Evolutionary conservation across 2,888 invertebrate genomes (phyloP), one percentile per base, ranked within the genome.

Genomic region (Plebejus anna): DNA sequence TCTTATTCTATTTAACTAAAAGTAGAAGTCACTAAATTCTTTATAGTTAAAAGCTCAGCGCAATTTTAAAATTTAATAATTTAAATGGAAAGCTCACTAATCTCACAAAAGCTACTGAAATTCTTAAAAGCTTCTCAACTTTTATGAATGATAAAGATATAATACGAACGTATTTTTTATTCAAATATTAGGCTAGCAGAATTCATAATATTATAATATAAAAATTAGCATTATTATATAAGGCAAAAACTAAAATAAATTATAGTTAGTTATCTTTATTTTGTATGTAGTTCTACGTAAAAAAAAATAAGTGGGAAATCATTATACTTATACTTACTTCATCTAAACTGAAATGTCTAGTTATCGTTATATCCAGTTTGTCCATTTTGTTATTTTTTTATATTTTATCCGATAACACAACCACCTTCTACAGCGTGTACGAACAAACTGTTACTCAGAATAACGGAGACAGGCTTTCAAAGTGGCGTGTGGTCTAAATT

Each of bases 281-380:
- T 42, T 9, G 42, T 42, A 9, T 42, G 2, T 9, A 9, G 42
- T 42, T 42, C 6, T 1, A 42, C 38, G 9, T 38, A 0, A 38
- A 7, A 42, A 42, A 42, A 3, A 3, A 2, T 42, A 42, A 2
- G 9, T 2, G 9, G 2, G 7, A 42, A 42, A 9, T 42, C 9
- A 9, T 42, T 42, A 42, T 61, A 22, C 22, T 22, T 22, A 22
- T 22, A 90, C 92, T 91, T 79, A 94, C 94, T 85, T 94, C 94
- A 78, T 94, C 94, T 80, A 94, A 89, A 82, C 94, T 94, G 79
- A 90, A 94, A 81, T 94, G 94, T 82, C 94, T 90, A 1, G 92
- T 94, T 28, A 94, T 88, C 61, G 89, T 89, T 76, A 94, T 88
- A 84, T 94, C 94, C 94, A 94, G 4, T 16, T 55, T 55, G 4